Conservation (phyloP, 2,113 vertebrate genomes). For the Neogale vison region DNA sequence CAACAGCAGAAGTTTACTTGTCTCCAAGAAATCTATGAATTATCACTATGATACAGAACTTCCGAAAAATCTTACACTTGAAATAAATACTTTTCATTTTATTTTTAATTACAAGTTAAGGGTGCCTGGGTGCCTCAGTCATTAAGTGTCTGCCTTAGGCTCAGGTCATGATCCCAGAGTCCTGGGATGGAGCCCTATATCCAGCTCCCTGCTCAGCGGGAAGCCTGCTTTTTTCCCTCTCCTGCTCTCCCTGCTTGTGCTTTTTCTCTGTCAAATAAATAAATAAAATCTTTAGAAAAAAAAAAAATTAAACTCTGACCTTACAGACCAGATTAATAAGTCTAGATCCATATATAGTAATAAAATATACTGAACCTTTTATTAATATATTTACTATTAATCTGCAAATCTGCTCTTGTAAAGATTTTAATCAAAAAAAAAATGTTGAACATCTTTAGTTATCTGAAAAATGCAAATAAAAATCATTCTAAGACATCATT, state of each 20-base stretch:
- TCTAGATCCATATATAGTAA: not conserved
- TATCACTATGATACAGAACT: not conserved
- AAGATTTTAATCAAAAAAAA: not conserved
- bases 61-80: conserved; percentile 5
- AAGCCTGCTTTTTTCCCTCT: too few species aligned
- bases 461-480: conserved; percentile 26
- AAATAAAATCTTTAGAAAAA: too few species aligned
- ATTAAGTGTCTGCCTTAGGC: too few species aligned
- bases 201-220: too few species aligned
- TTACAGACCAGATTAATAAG: conserved; percentile 29
- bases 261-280: too few species aligned
- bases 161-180: too few species aligned
- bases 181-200: too few species aligned
- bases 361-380: conserved; percentile 6
- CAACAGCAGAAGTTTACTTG: conserved; percentile 3
- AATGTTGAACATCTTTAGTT: not conserved
- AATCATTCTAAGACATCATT: not conserved
- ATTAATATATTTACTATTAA: conserved; percentile 33
- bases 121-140: too few species aligned
- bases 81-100: conserved; percentile 19
- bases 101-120: not conserved
- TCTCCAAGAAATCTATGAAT: conserved; percentile 21
- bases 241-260: too few species aligned
- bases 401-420: not conserved
- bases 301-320: not conserved